A percentile compares a stretch with the other conserved stretches of the same genome.
These are phyloP conservation scores for Actinopyga echinites DNA, from an alignment of 53 echinoderm and acorn worm genomes.

Conservation along the genomic window DNA sequence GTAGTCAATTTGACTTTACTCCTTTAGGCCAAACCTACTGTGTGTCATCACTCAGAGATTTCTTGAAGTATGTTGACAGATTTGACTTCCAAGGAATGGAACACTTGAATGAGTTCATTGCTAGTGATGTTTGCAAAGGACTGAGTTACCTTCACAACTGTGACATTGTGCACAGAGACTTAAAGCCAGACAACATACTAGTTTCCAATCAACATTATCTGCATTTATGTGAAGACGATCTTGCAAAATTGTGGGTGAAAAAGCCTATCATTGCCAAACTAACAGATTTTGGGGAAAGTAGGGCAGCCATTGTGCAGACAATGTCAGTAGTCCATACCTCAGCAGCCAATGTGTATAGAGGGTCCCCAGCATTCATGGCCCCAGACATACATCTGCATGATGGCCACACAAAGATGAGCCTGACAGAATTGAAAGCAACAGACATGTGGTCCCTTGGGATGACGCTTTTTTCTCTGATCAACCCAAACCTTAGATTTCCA, in stretches of 20 bases:
- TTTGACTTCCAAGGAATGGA: not conserved
- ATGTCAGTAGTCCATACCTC: not conserved
- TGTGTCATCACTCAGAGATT: not conserved
- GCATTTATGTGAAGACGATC: not conserved
- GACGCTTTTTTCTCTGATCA: constrained; percentile 11
- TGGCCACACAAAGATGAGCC: not conserved
- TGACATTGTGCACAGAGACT: too few relatives aligned
- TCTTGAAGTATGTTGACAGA: not conserved
- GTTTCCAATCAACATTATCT: constrained; percentile 18
- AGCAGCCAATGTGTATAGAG: constrained; percentile 31
- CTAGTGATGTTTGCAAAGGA: not conserved
- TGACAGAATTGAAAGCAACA: constrained; percentile 22
- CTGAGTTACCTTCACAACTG: not conserved
- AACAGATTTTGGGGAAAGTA: constrained; percentile 47
- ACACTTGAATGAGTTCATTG: not conserved
- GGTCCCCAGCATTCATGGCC: constrained; percentile 37
- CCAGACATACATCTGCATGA: constrained; percentile 15
- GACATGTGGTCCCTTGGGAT: constrained; percentile 48
- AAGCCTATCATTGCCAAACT: constrained; percentile 27
- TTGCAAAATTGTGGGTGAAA: not conserved
- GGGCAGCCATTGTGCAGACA: constrained; percentile 31
- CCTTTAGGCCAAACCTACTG: not conserved
- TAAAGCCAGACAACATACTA: constrained; percentile 22
- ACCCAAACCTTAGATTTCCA: constrained; percentile 37
- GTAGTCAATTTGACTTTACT: not conserved